Evolutionary conservation across 2,797 vertebrate species (phyloP), one percentile per base, ranked within the genome.

Genomic region (Gobio occitaniae): DNA sequence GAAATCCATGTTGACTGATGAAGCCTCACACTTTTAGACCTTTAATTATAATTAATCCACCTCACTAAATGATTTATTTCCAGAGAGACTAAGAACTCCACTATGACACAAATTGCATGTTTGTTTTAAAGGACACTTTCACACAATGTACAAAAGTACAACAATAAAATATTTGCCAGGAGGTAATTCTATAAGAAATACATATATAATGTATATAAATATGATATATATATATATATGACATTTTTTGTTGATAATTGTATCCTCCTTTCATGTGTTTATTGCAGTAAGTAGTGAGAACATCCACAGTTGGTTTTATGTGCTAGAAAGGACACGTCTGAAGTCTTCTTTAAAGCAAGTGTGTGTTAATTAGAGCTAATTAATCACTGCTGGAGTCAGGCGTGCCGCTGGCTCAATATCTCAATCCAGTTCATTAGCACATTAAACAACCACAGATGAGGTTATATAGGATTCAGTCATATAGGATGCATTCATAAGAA

Each of bases 361-460:
- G 17, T 44, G 87, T 63, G 25, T 88, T 87, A 86, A 90, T 86
- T 70, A 90, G 69, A 83, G 56, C 63, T 86, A 80, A 91, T 90
- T 81, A 89, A 86, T 88, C 84, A 87, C 66, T 72, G 71, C 75
- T 80, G 84, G 71, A 81, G 83, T 74, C 61, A 69, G 66, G 69
- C 44, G 15, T 50, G 70, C 54, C 29, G 6, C 79, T 54, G 78
- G 77, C 56, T 86, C 83, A 85, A 82, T 63, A 63, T 88, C 72
- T 86, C 82, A 77, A 59, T 80, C 76, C 38, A 15, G 68, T 80
- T 77, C 32, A 79, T 86, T 56, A 56, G 80, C 79, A 41, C 36
- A 82, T 56, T 41, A 74, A 61, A 76, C 29, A 47, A 44, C 21
- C 19, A 15, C 21, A 29, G 21, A 56, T 17, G 38, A 56, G 15